A percentile compares a stretch with the other conserved stretches of the same genome.
phyloP scores from a whole-genome alignment of 2,113 vertebrate genomes.

The Tringa solitaria region DNA sequence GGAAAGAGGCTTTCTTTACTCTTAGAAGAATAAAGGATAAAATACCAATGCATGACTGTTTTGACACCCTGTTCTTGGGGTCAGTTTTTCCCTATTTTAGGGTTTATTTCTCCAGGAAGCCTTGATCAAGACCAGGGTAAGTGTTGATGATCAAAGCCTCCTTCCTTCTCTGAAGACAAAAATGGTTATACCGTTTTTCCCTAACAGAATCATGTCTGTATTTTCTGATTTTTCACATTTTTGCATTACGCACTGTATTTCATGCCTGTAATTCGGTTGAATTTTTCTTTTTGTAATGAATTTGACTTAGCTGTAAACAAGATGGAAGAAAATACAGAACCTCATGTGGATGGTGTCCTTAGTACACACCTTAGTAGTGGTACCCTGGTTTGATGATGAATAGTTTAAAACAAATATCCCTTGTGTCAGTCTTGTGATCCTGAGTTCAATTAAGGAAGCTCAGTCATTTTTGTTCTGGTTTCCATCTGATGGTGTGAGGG shows the following conservation, averaged over 20 bases:
- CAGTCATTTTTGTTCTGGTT: neutral
- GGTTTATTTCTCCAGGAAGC: neutral
- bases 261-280: neutral
- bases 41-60: neutral
- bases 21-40: neutral
- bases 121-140: neutral
- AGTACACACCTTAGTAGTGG: neutral
- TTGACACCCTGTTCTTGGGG: neutral
- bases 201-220: neutral
- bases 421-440: neutral
- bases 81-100: neutral
- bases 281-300: neutral
- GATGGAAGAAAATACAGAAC: neutral
- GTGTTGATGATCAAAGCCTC: neutral
- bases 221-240: neutral
- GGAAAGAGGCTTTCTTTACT: neutral
- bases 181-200: neutral
- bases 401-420: neutral
- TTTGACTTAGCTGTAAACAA: neutral
- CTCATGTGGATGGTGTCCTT: neutral
- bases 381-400: neutral
- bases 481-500: neutral
- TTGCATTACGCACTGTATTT: neutral
- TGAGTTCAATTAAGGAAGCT: neutral
- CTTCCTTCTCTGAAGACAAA: neutral